Evolutionary conservation across 2,113 vertebrate genomes (phyloP).

Genomic region (Brachirus orientalis): DNA sequence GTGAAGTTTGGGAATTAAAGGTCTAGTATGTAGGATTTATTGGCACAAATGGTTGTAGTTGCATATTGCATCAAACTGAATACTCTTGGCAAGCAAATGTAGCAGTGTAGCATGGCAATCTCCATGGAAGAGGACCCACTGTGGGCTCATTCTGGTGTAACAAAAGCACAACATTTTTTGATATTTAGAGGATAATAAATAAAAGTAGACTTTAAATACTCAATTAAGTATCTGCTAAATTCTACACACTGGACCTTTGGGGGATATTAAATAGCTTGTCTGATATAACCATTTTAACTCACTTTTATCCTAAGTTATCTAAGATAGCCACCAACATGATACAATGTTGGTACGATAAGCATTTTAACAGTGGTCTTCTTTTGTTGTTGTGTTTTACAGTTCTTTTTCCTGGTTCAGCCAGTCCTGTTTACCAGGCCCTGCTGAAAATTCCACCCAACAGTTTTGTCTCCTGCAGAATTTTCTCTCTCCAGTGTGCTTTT

Average conservation of each 20-base stretch:
- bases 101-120: too few species aligned
- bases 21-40: too few species aligned
- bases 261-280: not conserved
- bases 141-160: too few species aligned
- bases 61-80: too few species aligned
- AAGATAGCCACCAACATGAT: constrained; percentile 79
- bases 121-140: too few species aligned
- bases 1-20: not conserved
- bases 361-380: constrained; percentile 99
- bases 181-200: too few species aligned
- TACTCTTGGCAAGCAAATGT: too few species aligned
- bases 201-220: too few species aligned
- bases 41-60: too few species aligned
- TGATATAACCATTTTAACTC: constrained; percentile 3
- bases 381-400: constrained; percentile 99
- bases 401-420: constrained; percentile 99
- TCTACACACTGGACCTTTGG: too few species aligned
- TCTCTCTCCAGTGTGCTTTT: constrained; percentile 96
- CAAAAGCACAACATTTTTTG: too few species aligned
- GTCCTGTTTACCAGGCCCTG: constrained; percentile 99
- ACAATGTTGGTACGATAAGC: constrained; percentile 90
- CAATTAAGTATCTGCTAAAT: too few species aligned
- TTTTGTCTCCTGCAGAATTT: constrained; percentile 99
- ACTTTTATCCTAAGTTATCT: constrained; percentile 46
- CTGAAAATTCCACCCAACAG: constrained; percentile 99